A percentile compares a stretch with the other conserved stretches of the same genome.
phyloP scores from a whole-genome alignment of 2,888 invertebrate species.

The Trissolcus brochymenae region DNA sequence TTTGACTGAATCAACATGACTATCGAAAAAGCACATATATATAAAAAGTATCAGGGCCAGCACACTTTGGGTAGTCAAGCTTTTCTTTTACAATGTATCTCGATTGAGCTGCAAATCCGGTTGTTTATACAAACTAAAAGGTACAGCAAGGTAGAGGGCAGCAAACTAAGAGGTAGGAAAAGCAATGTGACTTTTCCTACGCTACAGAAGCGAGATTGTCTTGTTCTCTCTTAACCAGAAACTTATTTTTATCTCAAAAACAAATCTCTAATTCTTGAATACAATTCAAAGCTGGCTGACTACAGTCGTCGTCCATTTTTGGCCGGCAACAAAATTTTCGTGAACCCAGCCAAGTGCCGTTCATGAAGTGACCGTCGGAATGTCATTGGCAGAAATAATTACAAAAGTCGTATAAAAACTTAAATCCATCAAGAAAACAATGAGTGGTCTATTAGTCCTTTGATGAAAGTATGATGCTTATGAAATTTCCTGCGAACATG shows the following conservation, averaged over 20 bases:
- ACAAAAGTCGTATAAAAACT: no score
- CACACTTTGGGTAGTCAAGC: slow-evolving; percentile 38
- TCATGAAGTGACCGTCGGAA: no score
- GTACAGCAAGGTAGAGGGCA: slow-evolving; percentile 35
- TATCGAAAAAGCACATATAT: slow-evolving; percentile 8
- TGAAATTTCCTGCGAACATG: no score
- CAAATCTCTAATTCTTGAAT: slow-evolving; percentile 72
- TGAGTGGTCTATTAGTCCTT: no score
- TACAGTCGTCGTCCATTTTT: no score
- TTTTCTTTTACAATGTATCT: slow-evolving; percentile 62
- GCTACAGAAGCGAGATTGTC: slow-evolving; percentile 31
- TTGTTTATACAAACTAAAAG: slow-evolving; percentile 71
- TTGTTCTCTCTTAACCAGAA: slow-evolving; percentile 67
- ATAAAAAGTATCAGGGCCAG: slow-evolving; percentile 18
- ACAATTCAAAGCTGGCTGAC: slow-evolving; percentile 69
- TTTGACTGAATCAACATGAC: no score
- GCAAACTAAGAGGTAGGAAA: slow-evolving; percentile 53
- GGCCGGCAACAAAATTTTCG: no score
- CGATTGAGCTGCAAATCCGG: slow-evolving; percentile 70
- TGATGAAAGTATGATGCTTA: no score
- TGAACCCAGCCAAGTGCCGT: no score
- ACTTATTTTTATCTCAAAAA: slow-evolving; percentile 65
- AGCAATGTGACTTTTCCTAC: slow-evolving; percentile 55
- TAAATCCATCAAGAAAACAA: no score
- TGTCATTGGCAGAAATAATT: no score